phyloP scores from a whole-genome alignment of 2,797 vertebrate genomes.

The Sebastes ruberrimus region DNA sequence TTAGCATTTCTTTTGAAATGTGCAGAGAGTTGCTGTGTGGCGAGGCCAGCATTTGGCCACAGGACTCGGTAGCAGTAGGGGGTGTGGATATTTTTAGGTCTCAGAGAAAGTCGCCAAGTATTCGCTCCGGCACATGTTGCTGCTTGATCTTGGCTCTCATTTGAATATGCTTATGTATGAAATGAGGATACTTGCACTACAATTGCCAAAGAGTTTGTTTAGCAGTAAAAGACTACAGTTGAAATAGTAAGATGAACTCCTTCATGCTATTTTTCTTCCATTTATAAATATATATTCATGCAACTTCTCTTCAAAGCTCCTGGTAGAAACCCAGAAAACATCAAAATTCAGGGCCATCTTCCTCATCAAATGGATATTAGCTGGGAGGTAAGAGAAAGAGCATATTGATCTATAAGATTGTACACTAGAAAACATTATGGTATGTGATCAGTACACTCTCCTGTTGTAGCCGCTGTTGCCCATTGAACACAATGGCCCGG shows the following conservation, averaged over 20 bases:
- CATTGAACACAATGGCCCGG: conserved; percentile 89
- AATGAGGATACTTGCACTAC: neutral
- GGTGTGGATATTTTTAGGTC: conserved; percentile 6
- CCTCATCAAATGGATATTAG: conserved; percentile 94
- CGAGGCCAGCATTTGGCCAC: neutral
- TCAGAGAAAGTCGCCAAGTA: conserved; percentile 7
- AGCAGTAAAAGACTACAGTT: neutral
- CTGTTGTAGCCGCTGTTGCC: conserved; percentile 85
- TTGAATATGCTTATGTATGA: conserved; percentile 8
- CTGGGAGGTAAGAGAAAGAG: conserved; percentile 88
- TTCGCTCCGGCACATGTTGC: neutral
- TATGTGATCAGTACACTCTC: neutral
- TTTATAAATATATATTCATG: neutral
- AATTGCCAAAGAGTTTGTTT: neutral
- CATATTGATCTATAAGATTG: neutral
- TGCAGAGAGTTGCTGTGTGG: neutral
- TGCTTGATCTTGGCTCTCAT: conserved; percentile 15
- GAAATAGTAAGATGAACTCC: neutral
- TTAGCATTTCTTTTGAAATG: conserved; percentile 23
- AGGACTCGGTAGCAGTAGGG: neutral
- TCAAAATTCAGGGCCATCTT: conserved; percentile 87
- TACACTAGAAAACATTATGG: neutral
- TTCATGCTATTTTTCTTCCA: neutral
- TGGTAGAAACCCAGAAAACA: conserved; percentile 91
- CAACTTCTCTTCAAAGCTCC: conserved; percentile 83